Percentiles rank a stretch among this genome's conserved stretches.
These are phyloP conservation scores for Teleiodes luculella DNA, from an alignment of 2,888 invertebrate species.

Conservation along the genomic window DNA sequence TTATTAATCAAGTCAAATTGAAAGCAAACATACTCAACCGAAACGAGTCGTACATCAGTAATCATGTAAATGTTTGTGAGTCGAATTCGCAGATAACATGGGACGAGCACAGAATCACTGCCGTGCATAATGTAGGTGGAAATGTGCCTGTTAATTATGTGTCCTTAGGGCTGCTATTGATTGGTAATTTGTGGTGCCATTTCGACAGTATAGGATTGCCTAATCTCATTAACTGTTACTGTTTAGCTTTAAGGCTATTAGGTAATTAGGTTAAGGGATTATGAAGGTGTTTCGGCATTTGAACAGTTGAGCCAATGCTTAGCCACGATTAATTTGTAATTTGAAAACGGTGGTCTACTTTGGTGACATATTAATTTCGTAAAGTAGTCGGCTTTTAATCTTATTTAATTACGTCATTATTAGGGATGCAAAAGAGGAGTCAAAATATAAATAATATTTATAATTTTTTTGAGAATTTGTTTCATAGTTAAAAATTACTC, in stretches of 20 bases:
- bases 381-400: neutral
- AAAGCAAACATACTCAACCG: constrained; percentile 33
- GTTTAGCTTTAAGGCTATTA: constrained; percentile 44
- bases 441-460: too few relatives aligned
- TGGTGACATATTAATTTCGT: neutral
- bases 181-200: constrained; percentile 57
- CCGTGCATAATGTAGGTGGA: constrained; percentile 65
- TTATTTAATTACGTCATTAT: neutral
- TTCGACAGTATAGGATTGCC: constrained; percentile 49
- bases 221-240: constrained; percentile 49
- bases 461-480: too few relatives aligned
- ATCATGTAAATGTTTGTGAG: constrained; percentile 61
- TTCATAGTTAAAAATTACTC: too few relatives aligned
- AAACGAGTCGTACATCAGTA: constrained; percentile 46
- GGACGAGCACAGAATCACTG: constrained; percentile 46
- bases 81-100: constrained; percentile 51
- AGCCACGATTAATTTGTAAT: constrained; percentile 20
- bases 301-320: constrained; percentile 31
- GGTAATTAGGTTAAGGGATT: constrained; percentile 47
- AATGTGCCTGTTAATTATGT: constrained; percentile 65
- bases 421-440: neutral
- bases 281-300: constrained; percentile 38
- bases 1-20: too few relatives aligned
- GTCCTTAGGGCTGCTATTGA: constrained; percentile 58
- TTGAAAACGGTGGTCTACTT: neutral